Evolutionary conservation across 2,888 invertebrate genomes (phyloP), one percentile per base, ranked within the genome.

Genomic region (Lottia scabra): DNA sequence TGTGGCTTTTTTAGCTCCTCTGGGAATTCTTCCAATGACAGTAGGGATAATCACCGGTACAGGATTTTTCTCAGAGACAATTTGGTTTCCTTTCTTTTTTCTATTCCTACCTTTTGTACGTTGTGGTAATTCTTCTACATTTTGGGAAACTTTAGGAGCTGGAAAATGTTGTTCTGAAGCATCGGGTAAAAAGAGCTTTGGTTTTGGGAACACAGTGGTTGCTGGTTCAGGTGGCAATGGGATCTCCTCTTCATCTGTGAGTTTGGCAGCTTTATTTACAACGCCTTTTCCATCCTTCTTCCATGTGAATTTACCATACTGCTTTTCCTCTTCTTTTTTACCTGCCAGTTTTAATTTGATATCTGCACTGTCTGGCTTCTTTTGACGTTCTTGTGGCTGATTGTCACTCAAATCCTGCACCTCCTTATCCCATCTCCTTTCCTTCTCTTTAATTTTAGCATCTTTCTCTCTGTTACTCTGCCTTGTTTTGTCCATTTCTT

Each of bases 1-100:
- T 15, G 66, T 56, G 44, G 62, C 10, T 23, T 56, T 56, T 56
- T 30, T 30, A 71, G 46, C 6, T 43, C 38, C 62, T 78, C 75
- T 13, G 76, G 75, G 19, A 67, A 72, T 16, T 74, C 71, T 62
- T 74, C 76, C 10, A 73, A 76, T 10, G 76, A 76, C 44, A 75
- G 73, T 45, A 75, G 76, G 56, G 76, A 76, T 8, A 75, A 70
- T 43, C 75, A 75, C 65, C 74, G 72, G 27, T 68, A 70, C 65
- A 67, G 72, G n/a, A 19, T 46, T 19, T 27, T 45, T 43, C 30
- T 63, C 23, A 45, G 38, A 30, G 43, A 64, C 45, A 30, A 26
- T 6, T 43, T 12, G 13, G 30, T 10, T 46, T 66, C 66, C 30
- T 43, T 71, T 48, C 23, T 43, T 43, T 10, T 19, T 26, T n/a